Conservation (phyloP, 2,113 vertebrate species). For the Nesospiza acunhae region DNA sequence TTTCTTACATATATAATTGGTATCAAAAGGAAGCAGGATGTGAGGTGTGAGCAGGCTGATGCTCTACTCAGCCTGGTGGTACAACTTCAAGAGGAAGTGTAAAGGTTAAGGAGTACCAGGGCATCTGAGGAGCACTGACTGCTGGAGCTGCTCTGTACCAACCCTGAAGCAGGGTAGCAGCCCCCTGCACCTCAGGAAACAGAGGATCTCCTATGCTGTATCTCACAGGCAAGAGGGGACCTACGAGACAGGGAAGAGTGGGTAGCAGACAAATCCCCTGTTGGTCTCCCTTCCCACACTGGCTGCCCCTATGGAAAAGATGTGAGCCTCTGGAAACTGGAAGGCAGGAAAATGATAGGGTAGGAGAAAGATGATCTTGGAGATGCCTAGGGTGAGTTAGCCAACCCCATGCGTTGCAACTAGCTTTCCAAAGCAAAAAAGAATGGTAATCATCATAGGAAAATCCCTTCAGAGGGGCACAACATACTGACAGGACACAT, state of each 20-base stretch:
- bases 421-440: neutral
- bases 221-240: neutral
- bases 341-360: neutral
- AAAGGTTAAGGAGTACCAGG: neutral
- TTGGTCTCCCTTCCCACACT: neutral
- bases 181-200: neutral
- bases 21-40: neutral
- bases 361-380: neutral
- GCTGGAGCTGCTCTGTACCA: neutral
- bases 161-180: neutral
- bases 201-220: neutral
- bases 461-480: neutral
- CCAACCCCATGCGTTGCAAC: neutral
- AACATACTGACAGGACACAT: too few relatives aligned
- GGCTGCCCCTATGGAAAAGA: neutral
- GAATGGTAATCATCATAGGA: fast-evolving
- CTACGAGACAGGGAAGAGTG: neutral
- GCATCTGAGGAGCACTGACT: neutral
- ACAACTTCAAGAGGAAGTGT: too few relatives aligned
- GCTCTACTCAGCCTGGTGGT: neutral
- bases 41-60: neutral
- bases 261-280: neutral
- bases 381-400: neutral
- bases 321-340: neutral
- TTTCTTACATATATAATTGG: neutral